Evolutionary conservation across 1,140 invertebrate genomes (phyloP).

Genomic region (Neodiprion virginianus): DNA sequence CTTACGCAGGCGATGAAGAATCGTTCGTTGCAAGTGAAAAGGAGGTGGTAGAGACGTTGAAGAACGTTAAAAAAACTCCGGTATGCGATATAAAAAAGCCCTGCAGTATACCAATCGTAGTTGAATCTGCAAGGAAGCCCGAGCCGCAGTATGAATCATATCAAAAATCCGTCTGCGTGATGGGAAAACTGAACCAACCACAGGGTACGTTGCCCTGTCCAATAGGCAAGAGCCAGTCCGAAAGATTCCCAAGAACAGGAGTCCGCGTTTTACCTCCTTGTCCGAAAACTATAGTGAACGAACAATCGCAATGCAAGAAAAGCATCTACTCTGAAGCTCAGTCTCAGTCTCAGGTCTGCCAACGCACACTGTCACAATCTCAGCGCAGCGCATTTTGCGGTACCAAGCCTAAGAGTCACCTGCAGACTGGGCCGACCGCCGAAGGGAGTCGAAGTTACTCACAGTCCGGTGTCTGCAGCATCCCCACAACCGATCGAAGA

Average conservation of each 20-base stretch:
- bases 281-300: constrained; percentile 47
- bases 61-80: not conserved
- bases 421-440: constrained; percentile 53
- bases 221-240: constrained; percentile 27
- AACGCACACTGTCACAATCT: not conserved
- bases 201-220: constrained; percentile 36
- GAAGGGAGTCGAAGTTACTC: constrained; percentile 40
- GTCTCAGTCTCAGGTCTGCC: not conserved
- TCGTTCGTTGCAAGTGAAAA: not conserved
- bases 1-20: not conserved
- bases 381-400: constrained; percentile 20
- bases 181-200: constrained; percentile 34
- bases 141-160: constrained; percentile 9
- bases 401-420: constrained; percentile 19
- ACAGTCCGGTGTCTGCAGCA: constrained; percentile 47
- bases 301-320: not conserved
- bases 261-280: constrained; percentile 41
- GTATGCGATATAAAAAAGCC: not conserved
- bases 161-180: constrained; percentile 38
- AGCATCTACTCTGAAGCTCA: not conserved
- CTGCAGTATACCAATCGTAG: not conserved
- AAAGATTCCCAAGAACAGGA: constrained; percentile 41
- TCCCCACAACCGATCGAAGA: constrained; percentile 48
- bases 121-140: not conserved
- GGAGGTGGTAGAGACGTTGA: not conserved